Conservation (phyloP, 2,113 vertebrate species). For the Sterrhoptilus dennistouni region DNA sequence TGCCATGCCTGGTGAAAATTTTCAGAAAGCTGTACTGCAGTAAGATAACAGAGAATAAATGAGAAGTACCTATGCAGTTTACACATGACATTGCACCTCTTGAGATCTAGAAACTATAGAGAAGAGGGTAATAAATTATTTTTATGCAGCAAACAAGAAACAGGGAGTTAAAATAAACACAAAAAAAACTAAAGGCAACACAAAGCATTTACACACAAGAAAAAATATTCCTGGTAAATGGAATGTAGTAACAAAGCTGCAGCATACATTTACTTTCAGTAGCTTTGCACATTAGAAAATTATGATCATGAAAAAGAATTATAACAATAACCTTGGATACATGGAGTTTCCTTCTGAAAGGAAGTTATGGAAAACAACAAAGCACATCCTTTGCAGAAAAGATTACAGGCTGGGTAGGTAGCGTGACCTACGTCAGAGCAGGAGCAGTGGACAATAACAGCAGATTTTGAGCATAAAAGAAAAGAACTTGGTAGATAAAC, state of each 20-base stretch:
- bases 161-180: neutral
- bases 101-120: neutral
- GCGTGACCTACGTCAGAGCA: neutral
- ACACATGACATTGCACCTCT: slow-evolving; percentile 18
- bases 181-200: slow-evolving; percentile 4
- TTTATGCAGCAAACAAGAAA: slow-evolving; percentile 22
- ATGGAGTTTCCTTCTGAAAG: neutral
- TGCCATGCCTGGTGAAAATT: neutral
- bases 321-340: neutral
- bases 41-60: slow-evolving; percentile 5
- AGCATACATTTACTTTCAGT: neutral
- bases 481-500: neutral
- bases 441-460: neutral
- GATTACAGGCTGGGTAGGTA: neutral
- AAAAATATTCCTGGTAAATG: slow-evolving; percentile 16
- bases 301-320: neutral
- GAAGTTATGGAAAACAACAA: neutral
- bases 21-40: neutral
- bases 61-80: neutral
- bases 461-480: neutral
- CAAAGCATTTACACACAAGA: neutral
- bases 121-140: slow-evolving; percentile 28
- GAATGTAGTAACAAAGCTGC: slow-evolving; percentile 31
- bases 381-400: neutral
- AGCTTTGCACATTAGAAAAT: slow-evolving; percentile 28